phyloP scores from a whole-genome alignment of 1,140 invertebrate genomes.

The Drosophila saltans region DNA sequence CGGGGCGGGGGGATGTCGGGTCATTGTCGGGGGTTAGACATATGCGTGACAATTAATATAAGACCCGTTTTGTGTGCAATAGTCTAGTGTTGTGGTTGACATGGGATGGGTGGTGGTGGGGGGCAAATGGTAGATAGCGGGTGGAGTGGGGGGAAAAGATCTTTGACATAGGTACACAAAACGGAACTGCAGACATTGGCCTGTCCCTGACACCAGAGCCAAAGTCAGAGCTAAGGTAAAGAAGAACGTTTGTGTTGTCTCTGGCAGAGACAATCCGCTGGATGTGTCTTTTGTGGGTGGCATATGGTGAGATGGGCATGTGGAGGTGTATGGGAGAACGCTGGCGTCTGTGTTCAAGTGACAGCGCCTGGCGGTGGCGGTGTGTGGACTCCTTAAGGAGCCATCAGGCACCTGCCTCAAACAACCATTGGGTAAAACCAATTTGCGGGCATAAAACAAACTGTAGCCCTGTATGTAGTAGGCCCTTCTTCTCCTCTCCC shows the following conservation, averaged over 20 bases:
- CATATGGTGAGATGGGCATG: neutral
- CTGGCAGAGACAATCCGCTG: constrained; percentile 2
- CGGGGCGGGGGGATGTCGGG: constrained; percentile 11
- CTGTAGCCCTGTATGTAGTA: constrained; percentile 47
- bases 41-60: constrained; percentile 82
- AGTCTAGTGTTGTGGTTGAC: constrained; percentile 8
- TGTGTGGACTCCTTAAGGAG: constrained; percentile 22
- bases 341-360: constrained; percentile 27
- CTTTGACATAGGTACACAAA: constrained; percentile 71
- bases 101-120: neutral
- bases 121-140: neutral
- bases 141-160: neutral
- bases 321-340: neutral
- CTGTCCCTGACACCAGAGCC: constrained; percentile 25
- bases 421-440: constrained; percentile 50
- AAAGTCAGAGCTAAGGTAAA: constrained; percentile 1
- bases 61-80: constrained; percentile 44
- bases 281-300: constrained; percentile 23
- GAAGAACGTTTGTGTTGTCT: constrained; percentile 18
- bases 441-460: constrained; percentile 78
- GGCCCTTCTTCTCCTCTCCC: constrained; percentile 21
- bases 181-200: constrained; percentile 74
- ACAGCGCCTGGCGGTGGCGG: constrained; percentile 39
- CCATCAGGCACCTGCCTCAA: constrained; percentile 54
- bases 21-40: constrained; percentile 62